phyloP scores from a whole-genome alignment of 2,113 vertebrate genomes.

The Myodes glareolus region DNA sequence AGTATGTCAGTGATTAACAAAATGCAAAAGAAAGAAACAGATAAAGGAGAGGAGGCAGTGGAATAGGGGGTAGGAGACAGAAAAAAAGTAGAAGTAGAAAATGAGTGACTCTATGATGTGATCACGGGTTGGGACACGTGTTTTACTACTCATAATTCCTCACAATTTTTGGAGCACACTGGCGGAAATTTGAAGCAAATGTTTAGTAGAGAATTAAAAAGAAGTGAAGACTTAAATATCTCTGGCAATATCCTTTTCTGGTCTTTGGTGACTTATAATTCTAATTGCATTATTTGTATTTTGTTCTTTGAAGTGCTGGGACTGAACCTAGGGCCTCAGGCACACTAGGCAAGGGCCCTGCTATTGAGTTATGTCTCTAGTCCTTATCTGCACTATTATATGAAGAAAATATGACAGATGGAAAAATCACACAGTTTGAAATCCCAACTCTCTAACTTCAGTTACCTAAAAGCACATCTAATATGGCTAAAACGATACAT shows the following conservation, averaged over 20 bases:
- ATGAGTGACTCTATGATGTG: neutral
- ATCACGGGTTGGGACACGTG: neutral
- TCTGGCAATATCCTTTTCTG: neutral
- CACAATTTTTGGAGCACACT: neutral
- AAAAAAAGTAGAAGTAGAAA: neutral
- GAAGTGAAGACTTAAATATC: neutral
- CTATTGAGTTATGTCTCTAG: neutral
- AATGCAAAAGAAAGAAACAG: neutral
- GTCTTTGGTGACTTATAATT: neutral
- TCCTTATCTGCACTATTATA: neutral
- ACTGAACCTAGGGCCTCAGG: neutral
- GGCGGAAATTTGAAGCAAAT: neutral
- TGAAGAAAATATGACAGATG: neutral
- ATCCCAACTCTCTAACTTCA: neutral
- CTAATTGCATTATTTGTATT: neutral
- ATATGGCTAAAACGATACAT: neutral
- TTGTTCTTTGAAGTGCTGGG: neutral
- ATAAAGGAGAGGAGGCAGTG: fast-evolving
- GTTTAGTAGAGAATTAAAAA: neutral
- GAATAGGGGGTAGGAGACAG: neutral
- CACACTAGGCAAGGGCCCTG: neutral
- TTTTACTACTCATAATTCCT: neutral
- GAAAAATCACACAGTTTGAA: neutral
- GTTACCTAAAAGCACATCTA: neutral
- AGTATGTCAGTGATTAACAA: neutral